phyloP scores from a whole-genome alignment of 2,888 invertebrate species.

The Bhutanitis thaidina region DNA sequence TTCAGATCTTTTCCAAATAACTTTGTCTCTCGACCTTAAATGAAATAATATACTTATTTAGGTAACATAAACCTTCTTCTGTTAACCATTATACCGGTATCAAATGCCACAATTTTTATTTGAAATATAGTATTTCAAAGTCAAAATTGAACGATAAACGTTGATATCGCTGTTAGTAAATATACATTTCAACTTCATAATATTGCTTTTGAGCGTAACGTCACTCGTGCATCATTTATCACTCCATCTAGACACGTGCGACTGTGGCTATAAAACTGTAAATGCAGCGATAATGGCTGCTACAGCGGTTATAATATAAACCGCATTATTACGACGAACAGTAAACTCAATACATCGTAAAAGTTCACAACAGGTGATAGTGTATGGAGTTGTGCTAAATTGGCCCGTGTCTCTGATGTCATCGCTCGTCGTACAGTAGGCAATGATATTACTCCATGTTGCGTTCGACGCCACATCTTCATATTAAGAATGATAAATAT shows the following conservation, averaged over 20 bases:
- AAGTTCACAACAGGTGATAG: conserved; percentile 46
- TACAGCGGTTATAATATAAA: conserved; percentile 21
- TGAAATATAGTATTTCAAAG: no score
- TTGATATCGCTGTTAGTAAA: neutral
- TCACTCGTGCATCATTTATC: conserved; percentile 21
- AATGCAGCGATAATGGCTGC: conserved; percentile 18
- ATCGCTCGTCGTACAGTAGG: conserved; percentile 15
- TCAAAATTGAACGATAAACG: no score
- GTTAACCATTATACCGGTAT: no score
- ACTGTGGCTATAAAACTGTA: conserved; percentile 11
- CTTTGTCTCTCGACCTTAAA: no score
- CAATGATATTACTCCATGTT: conserved; percentile 12
- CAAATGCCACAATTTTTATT: no score
- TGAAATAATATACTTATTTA: no score
- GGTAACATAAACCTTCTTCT: no score
- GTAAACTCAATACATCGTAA: conserved; percentile 33
- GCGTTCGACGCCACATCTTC: neutral
- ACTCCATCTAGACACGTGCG: conserved; percentile 17
- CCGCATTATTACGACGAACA: conserved; percentile 23
- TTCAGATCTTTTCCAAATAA: no score
- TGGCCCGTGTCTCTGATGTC: conserved; percentile 23
- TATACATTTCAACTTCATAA: conserved; percentile 5
- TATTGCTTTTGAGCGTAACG: conserved; percentile 10
- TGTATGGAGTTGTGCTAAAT: conserved; percentile 25
- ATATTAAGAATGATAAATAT: neutral